phyloP scores from a whole-genome alignment of 2,888 invertebrate species.

The Pyrocoelia pectoralis region DNA sequence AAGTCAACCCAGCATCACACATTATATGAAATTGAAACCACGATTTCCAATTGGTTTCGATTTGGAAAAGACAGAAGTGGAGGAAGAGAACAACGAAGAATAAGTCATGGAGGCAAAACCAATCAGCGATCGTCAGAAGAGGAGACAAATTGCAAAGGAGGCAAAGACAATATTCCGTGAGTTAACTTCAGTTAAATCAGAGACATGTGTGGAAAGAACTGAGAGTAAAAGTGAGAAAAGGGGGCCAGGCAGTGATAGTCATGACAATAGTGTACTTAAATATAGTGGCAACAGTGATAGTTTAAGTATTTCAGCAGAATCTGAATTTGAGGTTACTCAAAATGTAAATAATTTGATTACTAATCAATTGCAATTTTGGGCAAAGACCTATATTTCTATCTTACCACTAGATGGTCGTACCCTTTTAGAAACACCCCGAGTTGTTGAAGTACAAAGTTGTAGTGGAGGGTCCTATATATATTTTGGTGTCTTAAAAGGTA shows the following conservation, averaged over 20 bases:
- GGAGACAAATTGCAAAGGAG: not conserved
- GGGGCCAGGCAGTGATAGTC: not conserved
- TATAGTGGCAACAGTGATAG: not conserved
- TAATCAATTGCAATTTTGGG: not conserved
- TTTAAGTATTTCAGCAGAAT: not conserved
- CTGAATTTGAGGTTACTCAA: not conserved
- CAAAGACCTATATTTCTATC: not conserved
- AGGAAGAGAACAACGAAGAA: conserved; percentile 3
- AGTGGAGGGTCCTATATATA: not conserved
- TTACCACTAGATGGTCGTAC: not conserved
- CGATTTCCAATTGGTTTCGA: conserved; percentile 7
- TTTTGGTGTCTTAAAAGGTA: conserved; percentile 5
- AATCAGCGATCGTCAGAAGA: not conserved
- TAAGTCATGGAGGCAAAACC: too few relatives aligned
- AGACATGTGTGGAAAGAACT: not conserved
- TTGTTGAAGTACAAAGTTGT: not conserved
- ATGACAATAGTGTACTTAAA: not conserved
- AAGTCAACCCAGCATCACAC: not conserved
- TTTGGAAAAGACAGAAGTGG: conserved; percentile 9
- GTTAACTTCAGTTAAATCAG: not conserved
- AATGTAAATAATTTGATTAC: not conserved
- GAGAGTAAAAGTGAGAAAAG: not conserved
- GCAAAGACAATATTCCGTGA: conserved; percentile 4
- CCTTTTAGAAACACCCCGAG: not conserved
- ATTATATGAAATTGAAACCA: not conserved